A percentile compares a stretch with the other conserved stretches of the same genome.
Evolutionary conservation across 2,888 invertebrate species (phyloP).

Genomic region (Odontocerum albicorne): DNA sequence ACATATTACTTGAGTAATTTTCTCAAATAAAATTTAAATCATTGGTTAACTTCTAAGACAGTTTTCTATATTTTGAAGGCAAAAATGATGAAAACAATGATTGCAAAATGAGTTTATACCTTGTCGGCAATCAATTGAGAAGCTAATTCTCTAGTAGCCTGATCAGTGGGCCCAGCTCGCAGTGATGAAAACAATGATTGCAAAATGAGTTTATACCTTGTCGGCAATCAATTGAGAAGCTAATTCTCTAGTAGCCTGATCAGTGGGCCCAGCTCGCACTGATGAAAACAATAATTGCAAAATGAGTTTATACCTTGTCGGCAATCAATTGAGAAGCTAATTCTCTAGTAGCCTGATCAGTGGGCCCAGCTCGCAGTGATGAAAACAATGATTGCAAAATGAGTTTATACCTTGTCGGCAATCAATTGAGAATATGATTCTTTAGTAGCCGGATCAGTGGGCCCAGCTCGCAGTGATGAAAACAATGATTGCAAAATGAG

Average conservation of each 20-base stretch:
- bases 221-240: constrained; percentile 29
- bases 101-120: constrained; percentile 20
- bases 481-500: constrained; percentile 38
- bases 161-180: constrained; percentile 54
- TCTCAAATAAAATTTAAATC: too few relatives aligned
- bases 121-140: constrained; percentile 29
- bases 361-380: constrained; percentile 59
- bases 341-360: constrained; percentile 13
- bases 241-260: constrained; percentile 13
- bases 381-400: constrained; percentile 41
- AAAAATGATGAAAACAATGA: too few relatives aligned
- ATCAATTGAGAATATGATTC: constrained; percentile 20
- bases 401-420: constrained; percentile 24
- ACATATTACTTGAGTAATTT: too few relatives aligned
- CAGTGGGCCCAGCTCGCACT: constrained; percentile 56
- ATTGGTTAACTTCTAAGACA: too few relatives aligned
- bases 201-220: constrained; percentile 23
- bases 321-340: constrained; percentile 25
- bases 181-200: constrained; percentile 48
- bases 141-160: constrained; percentile 17
- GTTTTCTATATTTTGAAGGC: too few relatives aligned
- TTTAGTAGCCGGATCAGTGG: constrained; percentile 36
- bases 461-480: constrained; percentile 59
- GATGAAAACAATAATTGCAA: constrained; percentile 47
- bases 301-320: constrained; percentile 27